Evolutionary conservation across 1,140 invertebrate species (phyloP).

Genomic region (Neodiprion pinetum): DNA sequence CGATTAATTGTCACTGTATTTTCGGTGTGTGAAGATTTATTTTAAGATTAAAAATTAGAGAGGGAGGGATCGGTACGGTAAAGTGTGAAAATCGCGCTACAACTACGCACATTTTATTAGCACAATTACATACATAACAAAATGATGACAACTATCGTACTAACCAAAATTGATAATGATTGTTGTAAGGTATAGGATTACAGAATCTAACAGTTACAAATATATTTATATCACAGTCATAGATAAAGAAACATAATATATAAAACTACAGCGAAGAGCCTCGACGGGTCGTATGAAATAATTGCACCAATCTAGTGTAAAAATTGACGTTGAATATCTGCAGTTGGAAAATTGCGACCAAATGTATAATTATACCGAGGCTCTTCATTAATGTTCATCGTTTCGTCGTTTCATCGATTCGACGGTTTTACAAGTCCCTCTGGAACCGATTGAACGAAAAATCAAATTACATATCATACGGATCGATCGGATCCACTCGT

Average conservation of each 20-base stretch:
- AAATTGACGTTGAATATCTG: neutral
- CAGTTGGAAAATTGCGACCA: neutral
- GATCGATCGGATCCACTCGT: neutral
- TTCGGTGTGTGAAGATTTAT: neutral
- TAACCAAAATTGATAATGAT: neutral
- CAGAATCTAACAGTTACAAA: constrained; percentile 31
- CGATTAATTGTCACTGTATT: neutral
- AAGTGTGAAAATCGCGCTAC: neutral
- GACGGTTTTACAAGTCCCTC: neutral
- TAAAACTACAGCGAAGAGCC: constrained; percentile 22
- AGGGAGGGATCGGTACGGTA: neutral
- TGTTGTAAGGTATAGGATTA: constrained; percentile 20
- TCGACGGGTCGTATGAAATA: neutral
- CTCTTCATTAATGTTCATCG: neutral
- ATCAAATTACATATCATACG: neutral
- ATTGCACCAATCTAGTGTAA: constrained; percentile 5
- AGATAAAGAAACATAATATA: constrained; percentile 33
- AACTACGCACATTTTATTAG: constrained; percentile 15
- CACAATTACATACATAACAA: neutral
- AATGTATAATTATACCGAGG: neutral
- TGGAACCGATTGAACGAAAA: neutral
- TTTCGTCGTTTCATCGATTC: neutral
- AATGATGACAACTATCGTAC: neutral
- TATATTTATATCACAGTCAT: constrained; percentile 41
- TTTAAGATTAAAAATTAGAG: neutral